Percentiles rank a stretch among this genome's conserved stretches.
These are phyloP conservation scores for Campopleginae sp. DNA, from an alignment of 2,888 invertebrate species.

Conservation along the genomic window DNA sequence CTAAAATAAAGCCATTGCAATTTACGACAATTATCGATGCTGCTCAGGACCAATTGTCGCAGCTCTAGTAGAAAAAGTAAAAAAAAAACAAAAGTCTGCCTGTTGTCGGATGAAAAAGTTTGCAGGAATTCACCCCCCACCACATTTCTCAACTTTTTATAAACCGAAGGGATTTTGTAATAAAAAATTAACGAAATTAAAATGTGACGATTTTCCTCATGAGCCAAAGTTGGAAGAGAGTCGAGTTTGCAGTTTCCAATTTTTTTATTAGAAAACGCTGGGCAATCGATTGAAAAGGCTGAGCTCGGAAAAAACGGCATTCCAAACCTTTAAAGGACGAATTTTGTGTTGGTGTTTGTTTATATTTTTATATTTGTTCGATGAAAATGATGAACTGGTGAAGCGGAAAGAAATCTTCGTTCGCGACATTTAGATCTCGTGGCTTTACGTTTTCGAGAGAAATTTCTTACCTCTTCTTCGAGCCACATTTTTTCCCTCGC, in stretches of 20 bases:
- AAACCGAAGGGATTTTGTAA: not conserved
- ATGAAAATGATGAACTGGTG: not conserved
- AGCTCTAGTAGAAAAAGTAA: not conserved
- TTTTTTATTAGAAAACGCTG: not conserved
- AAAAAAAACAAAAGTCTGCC: too few relatives aligned
- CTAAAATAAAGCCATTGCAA: conserved; percentile 64
- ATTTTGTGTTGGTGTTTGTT: not conserved
- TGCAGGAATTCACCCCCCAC: too few relatives aligned
- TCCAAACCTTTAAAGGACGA: too few relatives aligned
- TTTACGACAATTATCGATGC: not conserved
- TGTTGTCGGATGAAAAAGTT: too few relatives aligned
- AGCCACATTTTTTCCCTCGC: conserved; percentile 89
- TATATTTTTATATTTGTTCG: not conserved
- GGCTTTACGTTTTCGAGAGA: too few relatives aligned
- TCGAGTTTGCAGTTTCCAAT: not conserved
- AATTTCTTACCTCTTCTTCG: conserved; percentile 86
- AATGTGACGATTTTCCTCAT: not conserved
- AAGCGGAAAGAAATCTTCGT: too few relatives aligned
- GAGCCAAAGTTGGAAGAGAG: not conserved
- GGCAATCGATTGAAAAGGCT: too few relatives aligned
- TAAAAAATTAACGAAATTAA: not conserved
- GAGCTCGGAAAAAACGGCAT: too few relatives aligned
- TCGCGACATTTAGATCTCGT: too few relatives aligned
- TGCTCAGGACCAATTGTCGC: not conserved
- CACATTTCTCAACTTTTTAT: too few relatives aligned